These are phyloP conservation scores for Coreius guichenoti DNA, from an alignment of 2,797 vertebrate species.

Conservation along the genomic window DNA sequence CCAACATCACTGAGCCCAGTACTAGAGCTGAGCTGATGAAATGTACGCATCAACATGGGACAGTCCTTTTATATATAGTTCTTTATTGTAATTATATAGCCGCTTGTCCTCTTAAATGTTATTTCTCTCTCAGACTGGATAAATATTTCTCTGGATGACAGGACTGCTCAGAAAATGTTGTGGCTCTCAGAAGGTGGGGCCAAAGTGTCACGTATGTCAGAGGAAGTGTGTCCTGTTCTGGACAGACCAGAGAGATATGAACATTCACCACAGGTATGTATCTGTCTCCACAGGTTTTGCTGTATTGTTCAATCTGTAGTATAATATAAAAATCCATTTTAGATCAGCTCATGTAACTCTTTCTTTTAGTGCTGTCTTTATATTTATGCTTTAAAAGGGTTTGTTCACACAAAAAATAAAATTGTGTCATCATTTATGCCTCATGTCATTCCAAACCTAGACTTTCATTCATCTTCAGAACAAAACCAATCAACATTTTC, in stretches of 20 bases:
- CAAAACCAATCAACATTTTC: background rate
- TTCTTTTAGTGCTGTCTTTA: background rate
- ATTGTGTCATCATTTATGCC: background rate
- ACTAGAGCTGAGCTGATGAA: conserved; percentile 78
- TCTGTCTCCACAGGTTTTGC: background rate
- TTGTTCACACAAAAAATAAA: too few relatives aligned
- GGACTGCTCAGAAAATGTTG: conserved; percentile 79
- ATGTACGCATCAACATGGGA: conserved; percentile 59
- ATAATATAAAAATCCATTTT: background rate
- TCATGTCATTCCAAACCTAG: background rate
- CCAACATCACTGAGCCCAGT: conserved; percentile 76
- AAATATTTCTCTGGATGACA: conserved; percentile 75
- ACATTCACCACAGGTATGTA: conserved; percentile 76
- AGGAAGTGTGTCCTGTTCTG: conserved; percentile 77
- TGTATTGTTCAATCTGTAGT: background rate
- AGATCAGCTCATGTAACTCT: background rate
- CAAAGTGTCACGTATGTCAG: conserved; percentile 76
- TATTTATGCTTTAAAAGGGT: background rate
- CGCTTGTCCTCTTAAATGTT: background rate
- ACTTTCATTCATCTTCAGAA: background rate
- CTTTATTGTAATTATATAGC: background rate
- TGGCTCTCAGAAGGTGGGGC: conserved; percentile 77
- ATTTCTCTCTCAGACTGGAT: conserved; percentile 74
- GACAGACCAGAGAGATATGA: conserved; percentile 81
- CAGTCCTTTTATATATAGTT: background rate